Base-by-base conservation (phyloP, 23 tunicate species). In the Styela clava region DNA sequence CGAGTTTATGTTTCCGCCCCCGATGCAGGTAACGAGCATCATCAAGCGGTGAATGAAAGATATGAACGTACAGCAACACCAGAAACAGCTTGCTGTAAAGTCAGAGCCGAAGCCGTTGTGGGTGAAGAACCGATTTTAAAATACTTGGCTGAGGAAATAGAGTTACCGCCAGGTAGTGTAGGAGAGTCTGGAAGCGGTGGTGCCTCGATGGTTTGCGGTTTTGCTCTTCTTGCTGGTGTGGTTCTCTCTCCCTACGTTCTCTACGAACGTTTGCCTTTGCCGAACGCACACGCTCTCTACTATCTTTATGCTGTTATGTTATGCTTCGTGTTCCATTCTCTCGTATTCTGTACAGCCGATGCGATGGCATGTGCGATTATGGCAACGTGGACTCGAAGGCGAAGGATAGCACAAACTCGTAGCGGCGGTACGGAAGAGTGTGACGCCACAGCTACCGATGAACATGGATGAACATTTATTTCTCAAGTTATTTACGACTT, bases 281-380 rank as follows among this genome's bases (percentile, higher is more conserved):
- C 97, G 12, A 83, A 91, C 73, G 85, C 91, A 5, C 87, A 91
- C 52, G 73, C 97, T 3, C 73, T 91, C 16, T 73, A 83, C 31
- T 91, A 74, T 74, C 61, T 91, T 24, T 91, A 91, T 71, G 84
- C 97, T 1, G 86, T 84, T 25, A 20, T 86, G 63, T 64, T 86
- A 2, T 52, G 74, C 33, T 24, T 91, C 16, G 63, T 86, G 24
- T 65, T 86, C 1, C 86, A 91, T 74, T 63, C 79, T 2, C 30
- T 79, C 73, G 74, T 89, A 2, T 81, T 83, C 78, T 61, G 85
- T 31, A 74, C 88, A 1, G 69, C 81, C 12, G 88, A 82, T 44
- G 91, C 91, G 3, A 44, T 86, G 33, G 24, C 83, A 1, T 83
- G 85, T 31, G 83, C 97, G 9, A 31, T 91, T 25, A 0, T 79